phyloP scores from a whole-genome alignment of 2,113 vertebrate genomes.

The Cebus imitator region DNA sequence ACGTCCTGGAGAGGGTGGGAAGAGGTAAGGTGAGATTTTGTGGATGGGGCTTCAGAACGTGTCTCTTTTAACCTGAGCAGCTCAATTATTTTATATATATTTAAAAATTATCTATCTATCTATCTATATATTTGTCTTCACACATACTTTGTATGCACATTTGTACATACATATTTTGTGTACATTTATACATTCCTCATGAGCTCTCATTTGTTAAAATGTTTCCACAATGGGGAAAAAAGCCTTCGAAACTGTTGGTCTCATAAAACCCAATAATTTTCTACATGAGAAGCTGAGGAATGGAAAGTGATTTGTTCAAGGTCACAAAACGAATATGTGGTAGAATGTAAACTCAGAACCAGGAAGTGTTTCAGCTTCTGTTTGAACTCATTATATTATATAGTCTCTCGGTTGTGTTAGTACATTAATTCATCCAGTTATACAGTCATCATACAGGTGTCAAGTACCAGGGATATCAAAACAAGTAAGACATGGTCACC shows the following conservation, averaged over 20 bases:
- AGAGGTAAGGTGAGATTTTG: not conserved
- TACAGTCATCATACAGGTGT: constrained; percentile 9
- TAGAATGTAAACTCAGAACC: constrained; percentile 9
- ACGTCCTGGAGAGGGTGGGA: not conserved
- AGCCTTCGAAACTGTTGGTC: not conserved
- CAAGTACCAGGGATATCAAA: constrained; percentile 3
- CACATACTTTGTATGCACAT: not conserved
- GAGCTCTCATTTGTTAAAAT: not conserved
- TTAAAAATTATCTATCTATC: not conserved
- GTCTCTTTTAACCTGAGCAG: not conserved
- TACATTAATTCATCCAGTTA: constrained; percentile 35
- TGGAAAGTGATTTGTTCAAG: not conserved
- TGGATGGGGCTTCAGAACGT: not conserved
- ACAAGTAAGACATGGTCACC: constrained; percentile 18
- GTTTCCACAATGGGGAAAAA: not conserved
- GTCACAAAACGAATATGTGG: not conserved
- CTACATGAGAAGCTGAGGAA: not conserved
- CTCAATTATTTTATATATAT: not conserved
- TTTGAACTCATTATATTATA: not conserved
- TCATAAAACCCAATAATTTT: constrained; percentile 37
- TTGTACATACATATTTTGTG: not conserved
- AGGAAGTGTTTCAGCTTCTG: not conserved
- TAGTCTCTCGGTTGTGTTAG: constrained; percentile 24
- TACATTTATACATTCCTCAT: not conserved
- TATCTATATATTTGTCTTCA: not conserved